Conservation (phyloP, 2,113 vertebrate species). For the Mellivora capensis region DNA sequence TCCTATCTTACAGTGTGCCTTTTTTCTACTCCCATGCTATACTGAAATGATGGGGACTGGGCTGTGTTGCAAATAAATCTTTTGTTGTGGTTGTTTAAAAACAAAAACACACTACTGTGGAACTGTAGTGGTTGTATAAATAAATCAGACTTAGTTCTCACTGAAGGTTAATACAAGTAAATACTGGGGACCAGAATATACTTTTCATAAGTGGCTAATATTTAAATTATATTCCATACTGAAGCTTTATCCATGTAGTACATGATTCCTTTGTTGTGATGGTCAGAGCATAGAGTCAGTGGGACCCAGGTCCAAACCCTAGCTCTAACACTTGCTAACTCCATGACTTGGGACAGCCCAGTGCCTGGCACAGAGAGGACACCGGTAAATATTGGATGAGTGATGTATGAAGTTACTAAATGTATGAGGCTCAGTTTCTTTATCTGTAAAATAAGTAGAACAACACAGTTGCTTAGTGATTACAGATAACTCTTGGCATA, state of each 20-base stretch:
- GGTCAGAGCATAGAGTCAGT: background rate
- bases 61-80: conserved; percentile 18
- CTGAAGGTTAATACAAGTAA: background rate
- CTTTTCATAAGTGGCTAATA: background rate
- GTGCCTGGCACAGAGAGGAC: background rate
- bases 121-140: background rate
- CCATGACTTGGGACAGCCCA: background rate
- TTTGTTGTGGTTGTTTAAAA: background rate
- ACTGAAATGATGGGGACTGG: background rate
- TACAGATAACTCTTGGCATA: background rate
- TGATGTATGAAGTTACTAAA: background rate
- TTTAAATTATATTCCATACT: background rate
- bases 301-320: background rate
- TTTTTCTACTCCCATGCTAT: background rate
- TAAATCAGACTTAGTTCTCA: background rate
- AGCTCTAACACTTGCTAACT: background rate
- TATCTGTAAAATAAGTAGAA: background rate
- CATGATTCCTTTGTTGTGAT: background rate
- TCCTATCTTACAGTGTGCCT: background rate
- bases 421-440: background rate
- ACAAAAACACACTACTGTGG: background rate
- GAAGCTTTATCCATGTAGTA: background rate
- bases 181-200: background rate
- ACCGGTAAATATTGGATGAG: background rate
- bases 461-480: background rate